Conservation (phyloP, 2,113 vertebrate genomes). For the Laticauda colubrina region DNA sequence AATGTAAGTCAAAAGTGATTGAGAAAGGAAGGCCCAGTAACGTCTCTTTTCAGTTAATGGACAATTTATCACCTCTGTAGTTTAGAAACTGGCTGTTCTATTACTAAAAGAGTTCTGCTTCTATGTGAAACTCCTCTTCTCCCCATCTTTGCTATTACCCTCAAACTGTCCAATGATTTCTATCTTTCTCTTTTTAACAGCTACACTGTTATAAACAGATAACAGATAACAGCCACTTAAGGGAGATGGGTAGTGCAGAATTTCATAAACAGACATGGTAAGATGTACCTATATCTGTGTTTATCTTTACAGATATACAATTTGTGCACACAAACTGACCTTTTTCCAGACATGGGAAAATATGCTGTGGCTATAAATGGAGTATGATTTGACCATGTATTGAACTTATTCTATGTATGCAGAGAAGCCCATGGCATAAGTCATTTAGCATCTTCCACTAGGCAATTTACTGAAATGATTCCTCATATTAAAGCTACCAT, state of each 20-base stretch:
- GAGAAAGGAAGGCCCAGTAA: not conserved
- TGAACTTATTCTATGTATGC: not conserved
- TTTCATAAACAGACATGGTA: not conserved
- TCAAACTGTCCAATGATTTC: not conserved
- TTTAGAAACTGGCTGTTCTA: too few species aligned
- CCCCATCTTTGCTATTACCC: not conserved
- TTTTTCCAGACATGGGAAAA: not conserved
- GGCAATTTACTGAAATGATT: not conserved
- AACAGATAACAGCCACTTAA: not conserved
- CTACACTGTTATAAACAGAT: not conserved
- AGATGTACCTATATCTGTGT: not conserved
- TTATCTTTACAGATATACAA: not conserved
- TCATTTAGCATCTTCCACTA: not conserved
- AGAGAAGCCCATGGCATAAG: not conserved
- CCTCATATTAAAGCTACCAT: not conserved
- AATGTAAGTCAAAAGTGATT: slow-evolving; percentile 27
- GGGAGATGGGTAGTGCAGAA: not conserved
- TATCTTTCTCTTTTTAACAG: not conserved
- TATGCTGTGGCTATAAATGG: not conserved
- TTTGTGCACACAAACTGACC: not conserved
- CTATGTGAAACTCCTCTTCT: too few species aligned
- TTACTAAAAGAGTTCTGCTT: too few species aligned
- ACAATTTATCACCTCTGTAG: too few species aligned
- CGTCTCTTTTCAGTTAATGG: not conserved
- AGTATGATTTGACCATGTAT: not conserved